Evolutionary conservation across 2,113 vertebrate species (phyloP), one percentile per base, ranked within the genome.

Genomic region (Clinocottus analis): DNA sequence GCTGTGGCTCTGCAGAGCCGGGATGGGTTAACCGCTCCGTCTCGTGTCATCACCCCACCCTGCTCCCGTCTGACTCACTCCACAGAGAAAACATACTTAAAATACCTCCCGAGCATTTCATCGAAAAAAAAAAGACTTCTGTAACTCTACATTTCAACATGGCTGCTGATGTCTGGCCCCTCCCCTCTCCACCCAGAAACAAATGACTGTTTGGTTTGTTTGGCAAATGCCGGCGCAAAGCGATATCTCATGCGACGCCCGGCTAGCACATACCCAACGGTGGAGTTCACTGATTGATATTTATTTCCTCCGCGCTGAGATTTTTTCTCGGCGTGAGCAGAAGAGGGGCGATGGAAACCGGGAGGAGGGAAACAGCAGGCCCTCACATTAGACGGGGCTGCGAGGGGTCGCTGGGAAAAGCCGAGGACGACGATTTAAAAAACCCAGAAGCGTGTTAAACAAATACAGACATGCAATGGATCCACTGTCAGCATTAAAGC

Each of bases 401-500:
- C 51, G 13, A 67, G 59, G 29, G 82, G 61, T 76, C 41, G 25
- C 61, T 59, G 79, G 76, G 62, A 75, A 79, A 67, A 82, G 71
- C 53, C 60, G 41, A 5, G 83, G 51, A 69, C 29, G 64, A 82
- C 79, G 25, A 84, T 83, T 90, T 85, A 69, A 84, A 89, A 5
- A 84, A 53, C 75, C 82, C 62, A 35, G 70, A 86, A 75, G 73
- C 72, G 55, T 16, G 77, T 86, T 86, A 80, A 90, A 84, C 77
- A 90, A 87, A 85, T 71, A 78, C 82, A 87, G 89, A 83, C 80
- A 33, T 49, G 76, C 76, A 75, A 74, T 70, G 83, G 82, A 77
- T 77, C 62, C 4, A 45, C 77, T 63, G 83, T 89, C 75, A 29
- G 77, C 78, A 2, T 74, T 82, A 72, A 66, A 49, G 53, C 63